Evolutionary conservation across 2,888 invertebrate genomes (phyloP).

Genomic region (Psylliodes chrysocephalus): DNA sequence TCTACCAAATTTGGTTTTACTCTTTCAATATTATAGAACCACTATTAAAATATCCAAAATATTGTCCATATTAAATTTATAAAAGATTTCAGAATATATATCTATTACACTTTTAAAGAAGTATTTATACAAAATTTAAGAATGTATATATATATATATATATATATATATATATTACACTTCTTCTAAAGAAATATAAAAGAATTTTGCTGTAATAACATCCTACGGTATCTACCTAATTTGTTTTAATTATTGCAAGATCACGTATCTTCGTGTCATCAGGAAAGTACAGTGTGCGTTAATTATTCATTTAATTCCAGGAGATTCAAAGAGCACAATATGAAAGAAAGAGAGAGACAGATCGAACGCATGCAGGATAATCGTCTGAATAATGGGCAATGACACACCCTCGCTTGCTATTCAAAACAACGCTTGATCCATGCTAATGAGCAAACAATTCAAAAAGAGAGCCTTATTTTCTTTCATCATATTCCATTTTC

Average conservation of each 20-base stretch:
- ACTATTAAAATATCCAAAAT: too few relatives aligned
- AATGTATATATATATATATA: too few relatives aligned
- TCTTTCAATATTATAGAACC: too few relatives aligned
- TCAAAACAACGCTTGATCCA: conserved; percentile 44
- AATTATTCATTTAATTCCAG: conserved; percentile 37
- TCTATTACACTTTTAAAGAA: too few relatives aligned
- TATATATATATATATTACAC: too few relatives aligned
- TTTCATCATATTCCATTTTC: conserved; percentile 19
- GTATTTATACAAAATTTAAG: too few relatives aligned
- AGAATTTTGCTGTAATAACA: too few relatives aligned
- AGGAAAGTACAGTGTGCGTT: conserved; percentile 5
- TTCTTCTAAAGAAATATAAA: too few relatives aligned
- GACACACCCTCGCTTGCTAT: conserved; percentile 36
- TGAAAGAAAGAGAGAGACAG: conserved; percentile 5
- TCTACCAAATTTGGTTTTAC: too few relatives aligned
- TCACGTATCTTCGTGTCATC: conserved; percentile 30
- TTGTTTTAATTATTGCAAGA: conserved; percentile 37
- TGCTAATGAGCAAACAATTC: conserved; percentile 47
- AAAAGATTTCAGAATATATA: too few relatives aligned
- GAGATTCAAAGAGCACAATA: neutral
- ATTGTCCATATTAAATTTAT: too few relatives aligned
- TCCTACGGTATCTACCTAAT: too few relatives aligned
- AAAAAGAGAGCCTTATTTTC: conserved; percentile 30
- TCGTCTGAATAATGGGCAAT: conserved; percentile 35
- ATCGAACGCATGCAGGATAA: conserved; percentile 35